phyloP scores from a whole-genome alignment of 1,140 invertebrate species.

The Zaprionus ghesquierei region DNA sequence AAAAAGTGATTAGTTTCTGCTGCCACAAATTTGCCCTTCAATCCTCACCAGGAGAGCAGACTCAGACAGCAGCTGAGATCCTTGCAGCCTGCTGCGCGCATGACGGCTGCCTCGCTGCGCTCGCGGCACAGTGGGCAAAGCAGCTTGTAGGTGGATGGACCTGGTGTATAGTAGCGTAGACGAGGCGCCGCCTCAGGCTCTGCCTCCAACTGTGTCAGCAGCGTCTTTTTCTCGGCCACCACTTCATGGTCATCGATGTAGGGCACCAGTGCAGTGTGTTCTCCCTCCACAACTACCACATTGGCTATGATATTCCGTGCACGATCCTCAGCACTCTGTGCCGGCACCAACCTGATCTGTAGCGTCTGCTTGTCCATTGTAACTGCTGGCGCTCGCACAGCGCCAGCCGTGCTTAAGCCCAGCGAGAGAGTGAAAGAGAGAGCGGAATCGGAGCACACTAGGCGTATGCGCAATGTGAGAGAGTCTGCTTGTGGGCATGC shows the following conservation, averaged over 20 bases:
- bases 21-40: neutral
- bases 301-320: constrained; percentile 74
- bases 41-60: constrained; percentile 66
- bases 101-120: constrained; percentile 71
- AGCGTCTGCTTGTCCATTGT: constrained; percentile 67
- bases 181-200: constrained; percentile 31
- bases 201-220: constrained; percentile 36
- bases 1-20: neutral
- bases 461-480: constrained; percentile 19
- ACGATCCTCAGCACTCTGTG: constrained; percentile 65
- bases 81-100: constrained; percentile 71
- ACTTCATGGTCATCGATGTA: constrained; percentile 65
- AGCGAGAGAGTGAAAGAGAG: neutral
- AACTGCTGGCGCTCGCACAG: constrained; percentile 39
- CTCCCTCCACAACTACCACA: constrained; percentile 66
- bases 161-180: constrained; percentile 67
- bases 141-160: constrained; percentile 71
- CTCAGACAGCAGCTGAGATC: constrained; percentile 69
- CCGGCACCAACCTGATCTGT: constrained; percentile 69
- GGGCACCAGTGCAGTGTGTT: constrained; percentile 48
- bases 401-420: neutral
- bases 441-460: neutral
- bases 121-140: constrained; percentile 70
- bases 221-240: constrained; percentile 38
- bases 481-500: neutral